Conservation (phyloP, 2,888 invertebrate genomes). For the Protophormia terraenovae region DNA sequence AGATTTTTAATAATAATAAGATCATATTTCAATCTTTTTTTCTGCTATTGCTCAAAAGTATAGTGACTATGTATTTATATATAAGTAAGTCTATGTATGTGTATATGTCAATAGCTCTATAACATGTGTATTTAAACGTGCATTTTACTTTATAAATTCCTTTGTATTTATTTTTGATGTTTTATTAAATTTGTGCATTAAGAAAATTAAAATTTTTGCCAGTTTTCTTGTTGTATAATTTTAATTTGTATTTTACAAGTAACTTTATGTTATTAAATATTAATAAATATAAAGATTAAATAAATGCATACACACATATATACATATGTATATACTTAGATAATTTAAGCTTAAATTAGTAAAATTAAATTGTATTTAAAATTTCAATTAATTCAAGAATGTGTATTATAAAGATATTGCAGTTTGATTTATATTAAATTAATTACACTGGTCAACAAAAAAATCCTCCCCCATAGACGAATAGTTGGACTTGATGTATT, state of each 20-base stretch:
- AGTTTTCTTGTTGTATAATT: not conserved
- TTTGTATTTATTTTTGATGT: slow-evolving; percentile 34
- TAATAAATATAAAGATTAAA: not conserved
- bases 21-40: slow-evolving; percentile 2
- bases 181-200: slow-evolving; percentile 51
- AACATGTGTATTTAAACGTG: slow-evolving; percentile 16
- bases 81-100: too few species aligned
- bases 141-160: slow-evolving; percentile 18
- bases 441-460: too few species aligned
- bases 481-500: too few species aligned
- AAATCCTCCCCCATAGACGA: too few species aligned
- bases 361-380: too few species aligned
- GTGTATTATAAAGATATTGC: too few species aligned
- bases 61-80: not conserved
- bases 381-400: too few species aligned
- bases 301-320: not conserved
- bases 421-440: too few species aligned
- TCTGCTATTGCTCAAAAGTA: not conserved
- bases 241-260: not conserved
- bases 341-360: too few species aligned
- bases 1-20: slow-evolving; percentile 51
- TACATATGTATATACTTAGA: too few species aligned
- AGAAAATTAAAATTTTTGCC: slow-evolving; percentile 51
- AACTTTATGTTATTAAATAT: not conserved
- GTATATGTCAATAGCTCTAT: not conserved